Evolutionary conservation across 2,113 vertebrate genomes (phyloP).

Genomic region (Scomber scombrus): DNA sequence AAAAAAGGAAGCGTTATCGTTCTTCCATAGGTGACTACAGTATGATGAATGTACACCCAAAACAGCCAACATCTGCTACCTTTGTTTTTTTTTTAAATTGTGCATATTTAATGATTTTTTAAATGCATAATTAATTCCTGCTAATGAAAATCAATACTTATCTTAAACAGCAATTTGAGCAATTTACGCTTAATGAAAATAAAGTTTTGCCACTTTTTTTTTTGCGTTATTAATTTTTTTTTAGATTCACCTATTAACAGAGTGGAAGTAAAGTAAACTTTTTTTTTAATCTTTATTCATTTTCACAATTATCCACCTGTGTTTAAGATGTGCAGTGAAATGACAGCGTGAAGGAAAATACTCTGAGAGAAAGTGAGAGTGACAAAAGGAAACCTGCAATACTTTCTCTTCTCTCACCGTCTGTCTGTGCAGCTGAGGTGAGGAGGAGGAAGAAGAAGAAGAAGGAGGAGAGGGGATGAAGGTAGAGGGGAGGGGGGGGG

Average conservation of each 20-base stretch:
- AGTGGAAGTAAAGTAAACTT: background rate
- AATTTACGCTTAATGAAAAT: constrained; percentile 19
- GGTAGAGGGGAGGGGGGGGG: constrained; percentile 7
- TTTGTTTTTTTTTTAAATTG: constrained; percentile 32
- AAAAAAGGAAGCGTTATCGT: background rate
- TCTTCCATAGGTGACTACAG: constrained; percentile 29
- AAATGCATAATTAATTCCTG: constrained; percentile 55
- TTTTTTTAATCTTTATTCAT: background rate
- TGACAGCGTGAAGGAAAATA: background rate
- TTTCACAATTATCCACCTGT: background rate
- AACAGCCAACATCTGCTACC: constrained; percentile 53
- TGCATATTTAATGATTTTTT: constrained; percentile 42
- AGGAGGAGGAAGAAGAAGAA: constrained; percentile 38
- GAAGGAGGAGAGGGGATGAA: constrained; percentile 5
- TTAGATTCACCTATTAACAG: background rate
- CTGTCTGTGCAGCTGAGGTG: constrained; percentile 43
- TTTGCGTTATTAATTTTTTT: background rate
- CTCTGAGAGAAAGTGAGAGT: background rate
- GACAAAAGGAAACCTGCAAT: background rate
- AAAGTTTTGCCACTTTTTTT: background rate
- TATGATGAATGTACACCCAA: constrained; percentile 46
- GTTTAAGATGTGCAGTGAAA: background rate
- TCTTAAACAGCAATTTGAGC: constrained; percentile 39
- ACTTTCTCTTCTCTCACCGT: constrained; percentile 3
- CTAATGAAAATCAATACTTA: constrained; percentile 62